Conservation (phyloP, 1,140 invertebrate genomes). For the Atta texana region DNA sequence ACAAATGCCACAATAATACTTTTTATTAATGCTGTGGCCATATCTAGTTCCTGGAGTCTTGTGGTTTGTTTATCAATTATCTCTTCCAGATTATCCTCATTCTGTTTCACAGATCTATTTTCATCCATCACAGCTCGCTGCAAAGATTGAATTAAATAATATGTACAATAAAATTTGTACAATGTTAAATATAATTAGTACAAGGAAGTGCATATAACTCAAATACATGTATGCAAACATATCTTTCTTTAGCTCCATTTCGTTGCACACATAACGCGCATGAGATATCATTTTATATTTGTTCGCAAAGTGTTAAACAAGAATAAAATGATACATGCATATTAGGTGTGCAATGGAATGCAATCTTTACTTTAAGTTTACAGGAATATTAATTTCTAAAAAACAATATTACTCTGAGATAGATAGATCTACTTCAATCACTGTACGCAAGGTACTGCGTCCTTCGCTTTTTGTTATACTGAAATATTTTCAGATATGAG, state of each 20-base stretch:
- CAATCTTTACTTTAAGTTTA: background rate
- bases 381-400: background rate
- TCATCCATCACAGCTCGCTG: background rate
- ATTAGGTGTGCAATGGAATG: too few relatives aligned
- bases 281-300: too few relatives aligned
- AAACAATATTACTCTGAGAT: background rate
- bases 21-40: constrained; percentile 26
- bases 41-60: constrained; percentile 17
- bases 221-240: background rate
- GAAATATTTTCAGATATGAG: background rate
- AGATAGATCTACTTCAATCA: background rate
- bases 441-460: background rate
- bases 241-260: too few relatives aligned
- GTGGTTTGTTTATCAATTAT: constrained; percentile 37
- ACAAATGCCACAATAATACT: constrained; percentile 7
- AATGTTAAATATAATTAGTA: background rate
- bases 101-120: background rate
- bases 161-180: constrained; percentile 6
- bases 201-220: background rate
- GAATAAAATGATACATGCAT: too few relatives aligned
- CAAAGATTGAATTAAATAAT: background rate
- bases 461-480: background rate
- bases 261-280: too few relatives aligned
- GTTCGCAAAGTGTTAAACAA: too few relatives aligned
- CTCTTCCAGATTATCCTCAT: constrained; percentile 22